Conservation (phyloP, 2,113 vertebrate species). For the Potamarius usumacintae region DNA sequence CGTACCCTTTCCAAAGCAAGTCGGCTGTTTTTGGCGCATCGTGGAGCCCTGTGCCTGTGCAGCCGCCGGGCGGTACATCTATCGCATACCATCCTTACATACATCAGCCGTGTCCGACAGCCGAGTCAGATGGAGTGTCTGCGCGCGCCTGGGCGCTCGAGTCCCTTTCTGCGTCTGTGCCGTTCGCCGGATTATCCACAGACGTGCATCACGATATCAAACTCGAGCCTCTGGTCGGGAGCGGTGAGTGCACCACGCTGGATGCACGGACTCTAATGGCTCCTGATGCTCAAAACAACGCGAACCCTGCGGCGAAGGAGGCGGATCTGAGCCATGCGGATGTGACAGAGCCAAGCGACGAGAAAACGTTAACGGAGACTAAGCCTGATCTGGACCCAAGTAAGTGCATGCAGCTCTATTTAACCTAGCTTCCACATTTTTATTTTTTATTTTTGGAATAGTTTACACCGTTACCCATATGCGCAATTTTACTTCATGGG, state of each 20-base stretch:
- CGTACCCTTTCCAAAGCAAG: slow-evolving; percentile 92
- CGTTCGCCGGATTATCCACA: slow-evolving; percentile 90
- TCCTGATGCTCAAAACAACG: slow-evolving; percentile 85
- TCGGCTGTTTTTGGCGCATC: slow-evolving; percentile 88
- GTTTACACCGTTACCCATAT: background rate
- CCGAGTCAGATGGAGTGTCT: slow-evolving; percentile 90
- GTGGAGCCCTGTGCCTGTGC: slow-evolving; percentile 86
- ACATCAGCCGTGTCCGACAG: slow-evolving; percentile 83
- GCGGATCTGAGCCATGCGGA: slow-evolving; percentile 74
- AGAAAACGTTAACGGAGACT: slow-evolving; percentile 78
- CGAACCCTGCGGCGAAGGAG: slow-evolving; percentile 83
- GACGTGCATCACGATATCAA: slow-evolving; percentile 92
- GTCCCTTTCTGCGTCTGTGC: slow-evolving; percentile 87
- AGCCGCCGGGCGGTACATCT: slow-evolving; percentile 75
- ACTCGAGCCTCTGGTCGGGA: slow-evolving; percentile 88
- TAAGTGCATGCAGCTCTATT: slow-evolving; percentile 71
- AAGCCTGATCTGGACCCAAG: slow-evolving; percentile 85
- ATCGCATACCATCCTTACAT: slow-evolving; percentile 84
- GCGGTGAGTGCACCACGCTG: slow-evolving; percentile 83
- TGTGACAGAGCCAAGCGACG: slow-evolving; percentile 79
- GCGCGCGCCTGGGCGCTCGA: slow-evolving; percentile 93
- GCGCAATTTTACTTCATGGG: background rate
- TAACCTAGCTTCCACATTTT: background rate
- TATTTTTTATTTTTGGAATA: background rate
- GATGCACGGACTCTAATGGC: slow-evolving; percentile 89